A percentile compares a stretch with the other conserved stretches of the same genome.
These are phyloP conservation scores for Bombus cullumanus DNA, from an alignment of 1,140 invertebrate species.

Conservation along the genomic window DNA sequence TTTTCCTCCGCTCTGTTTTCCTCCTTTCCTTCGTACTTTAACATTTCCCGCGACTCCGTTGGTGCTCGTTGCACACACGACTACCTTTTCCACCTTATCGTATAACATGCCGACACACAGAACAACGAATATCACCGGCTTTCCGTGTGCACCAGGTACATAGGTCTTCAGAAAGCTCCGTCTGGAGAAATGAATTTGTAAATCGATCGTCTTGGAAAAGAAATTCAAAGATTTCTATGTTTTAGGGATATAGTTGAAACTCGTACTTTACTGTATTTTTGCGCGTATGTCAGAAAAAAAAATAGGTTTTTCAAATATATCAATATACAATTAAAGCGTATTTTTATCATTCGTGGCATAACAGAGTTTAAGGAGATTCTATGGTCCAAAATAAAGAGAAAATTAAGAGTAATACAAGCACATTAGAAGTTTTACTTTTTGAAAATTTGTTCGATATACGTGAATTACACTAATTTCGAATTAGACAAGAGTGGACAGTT, in stretches of 20 bases:
- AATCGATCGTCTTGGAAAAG: background rate
- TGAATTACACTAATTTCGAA: too few relatives aligned
- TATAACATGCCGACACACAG: background rate
- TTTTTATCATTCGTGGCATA: too few relatives aligned
- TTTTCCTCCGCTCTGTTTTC: background rate
- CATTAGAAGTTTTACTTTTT: too few relatives aligned
- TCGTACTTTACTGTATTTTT: background rate
- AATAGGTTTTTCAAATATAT: too few relatives aligned
- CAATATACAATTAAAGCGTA: too few relatives aligned
- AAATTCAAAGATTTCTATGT: background rate
- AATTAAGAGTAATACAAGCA: too few relatives aligned
- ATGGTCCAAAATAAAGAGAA: too few relatives aligned
- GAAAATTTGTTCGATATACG: too few relatives aligned
- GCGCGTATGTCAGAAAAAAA: background rate
- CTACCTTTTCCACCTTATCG: background rate
- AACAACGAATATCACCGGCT: background rate
- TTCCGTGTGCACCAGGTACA: background rate
- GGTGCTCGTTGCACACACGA: too few relatives aligned
- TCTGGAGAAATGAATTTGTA: conserved; percentile 1
- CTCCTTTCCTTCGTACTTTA: background rate
- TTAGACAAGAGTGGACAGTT: too few relatives aligned
- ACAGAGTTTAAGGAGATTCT: too few relatives aligned
- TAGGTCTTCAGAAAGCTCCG: background rate
- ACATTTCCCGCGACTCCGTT: background rate
- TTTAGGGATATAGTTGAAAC: background rate